Percentiles rank a stretch among this genome's conserved stretches.
Evolutionary conservation across 1,140 invertebrate species (phyloP).

Genomic region (Papilio glaucus): DNA sequence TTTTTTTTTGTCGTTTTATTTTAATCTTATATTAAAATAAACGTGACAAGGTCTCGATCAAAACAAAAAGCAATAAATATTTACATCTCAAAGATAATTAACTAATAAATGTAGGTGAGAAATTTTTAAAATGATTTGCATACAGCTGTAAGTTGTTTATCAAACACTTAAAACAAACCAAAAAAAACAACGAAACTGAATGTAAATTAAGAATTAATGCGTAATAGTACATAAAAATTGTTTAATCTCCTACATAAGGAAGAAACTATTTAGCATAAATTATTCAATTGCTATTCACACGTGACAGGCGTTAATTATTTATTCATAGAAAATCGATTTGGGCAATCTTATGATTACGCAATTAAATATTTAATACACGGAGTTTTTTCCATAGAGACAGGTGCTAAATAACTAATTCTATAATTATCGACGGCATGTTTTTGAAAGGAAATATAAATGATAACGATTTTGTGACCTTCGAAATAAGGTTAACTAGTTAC

Average conservation of each 20-base stretch:
- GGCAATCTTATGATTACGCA: background rate
- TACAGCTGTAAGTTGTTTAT: constrained; percentile 11
- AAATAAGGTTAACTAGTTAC: background rate
- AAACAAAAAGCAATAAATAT: too few relatives aligned
- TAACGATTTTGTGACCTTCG: constrained; percentile 22
- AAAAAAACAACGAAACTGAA: background rate
- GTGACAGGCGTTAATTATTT: constrained; percentile 21
- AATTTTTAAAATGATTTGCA: background rate
- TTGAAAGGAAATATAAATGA: constrained; percentile 6
- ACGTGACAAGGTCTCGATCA: too few relatives aligned
- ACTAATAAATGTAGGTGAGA: background rate
- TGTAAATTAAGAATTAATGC: background rate
- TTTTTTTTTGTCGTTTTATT: too few relatives aligned
- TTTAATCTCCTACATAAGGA: background rate
- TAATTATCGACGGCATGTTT: background rate
- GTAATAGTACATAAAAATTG: background rate
- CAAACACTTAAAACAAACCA: background rate
- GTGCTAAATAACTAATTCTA: constrained; percentile 19
- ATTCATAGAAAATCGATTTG: constrained; percentile 17
- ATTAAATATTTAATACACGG: background rate
- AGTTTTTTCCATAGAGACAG: background rate
- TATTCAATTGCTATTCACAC: constrained; percentile 1
- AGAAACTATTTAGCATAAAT: constrained; percentile 21
- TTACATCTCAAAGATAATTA: too few relatives aligned
- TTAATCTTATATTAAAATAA: too few relatives aligned